These are phyloP conservation scores for Lerista edwardsae DNA, from an alignment of 2,797 vertebrate genomes.

Conservation along the genomic window DNA sequence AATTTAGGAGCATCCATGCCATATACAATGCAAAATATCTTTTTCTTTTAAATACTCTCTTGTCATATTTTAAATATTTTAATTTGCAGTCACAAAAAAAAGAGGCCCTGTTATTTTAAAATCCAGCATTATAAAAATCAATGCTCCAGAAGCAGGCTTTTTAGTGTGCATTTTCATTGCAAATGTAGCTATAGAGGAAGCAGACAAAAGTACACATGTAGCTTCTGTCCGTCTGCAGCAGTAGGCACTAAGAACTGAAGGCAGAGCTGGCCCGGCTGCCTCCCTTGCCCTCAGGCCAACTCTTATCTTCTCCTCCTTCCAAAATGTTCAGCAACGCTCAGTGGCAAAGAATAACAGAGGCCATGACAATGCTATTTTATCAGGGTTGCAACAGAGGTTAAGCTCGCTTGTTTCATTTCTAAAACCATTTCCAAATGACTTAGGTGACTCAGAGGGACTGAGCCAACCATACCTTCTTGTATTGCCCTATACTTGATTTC, in stretches of 20 bases:
- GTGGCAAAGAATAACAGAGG: slow-evolving; percentile 13
- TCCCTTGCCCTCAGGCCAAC: accelerated
- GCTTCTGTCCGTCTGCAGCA: slow-evolving; percentile 18
- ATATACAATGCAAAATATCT: slow-evolving; percentile 36
- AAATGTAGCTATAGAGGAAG: slow-evolving; percentile 10
- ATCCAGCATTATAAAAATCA: slow-evolving; percentile 23
- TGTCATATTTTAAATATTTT: neutral
- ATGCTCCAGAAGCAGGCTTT: slow-evolving; percentile 8
- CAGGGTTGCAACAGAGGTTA: slow-evolving; percentile 26
- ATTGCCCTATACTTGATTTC: neutral
- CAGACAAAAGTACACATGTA: slow-evolving; percentile 22
- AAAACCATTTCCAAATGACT: slow-evolving; percentile 39
- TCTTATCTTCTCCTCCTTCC: slow-evolving; percentile 15
- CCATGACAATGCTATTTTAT: slow-evolving; percentile 44
- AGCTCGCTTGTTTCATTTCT: slow-evolving; percentile 34
- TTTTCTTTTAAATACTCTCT: neutral
- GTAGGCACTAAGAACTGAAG: neutral
- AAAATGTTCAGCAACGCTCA: slow-evolving; percentile 33
- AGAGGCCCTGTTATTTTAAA: neutral
- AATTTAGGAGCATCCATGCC: slow-evolving; percentile 52
- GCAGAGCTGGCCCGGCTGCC: neutral
- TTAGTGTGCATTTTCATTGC: slow-evolving; percentile 20
- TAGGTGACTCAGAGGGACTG: slow-evolving; percentile 31
- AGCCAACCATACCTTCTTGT: slow-evolving; percentile 22
- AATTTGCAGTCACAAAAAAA: neutral